A percentile compares a stretch with the other conserved stretches of the same genome.
These are phyloP conservation scores for Cyprinodon tularosa DNA, from an alignment of 2,113 vertebrate genomes.

Conservation along the genomic window DNA sequence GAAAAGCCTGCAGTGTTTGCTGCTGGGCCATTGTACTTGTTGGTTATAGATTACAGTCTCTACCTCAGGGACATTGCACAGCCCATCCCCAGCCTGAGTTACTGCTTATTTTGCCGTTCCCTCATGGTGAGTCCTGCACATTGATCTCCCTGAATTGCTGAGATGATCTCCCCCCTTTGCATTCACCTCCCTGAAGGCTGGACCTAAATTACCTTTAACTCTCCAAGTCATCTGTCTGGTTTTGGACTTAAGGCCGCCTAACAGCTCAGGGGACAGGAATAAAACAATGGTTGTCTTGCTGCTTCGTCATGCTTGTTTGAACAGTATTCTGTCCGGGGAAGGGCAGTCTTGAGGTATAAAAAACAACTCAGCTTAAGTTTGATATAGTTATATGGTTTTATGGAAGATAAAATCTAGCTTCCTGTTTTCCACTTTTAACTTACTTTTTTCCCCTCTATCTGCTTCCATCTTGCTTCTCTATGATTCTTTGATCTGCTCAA, in stretches of 20 bases:
- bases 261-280: constrained; percentile 25
- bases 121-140: constrained; percentile 26
- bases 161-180: constrained; percentile 44
- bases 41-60: constrained; percentile 45
- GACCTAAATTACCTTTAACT: constrained; percentile 61
- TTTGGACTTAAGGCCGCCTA: constrained; percentile 33
- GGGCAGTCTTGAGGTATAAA: constrained; percentile 10
- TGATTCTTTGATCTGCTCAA: constrained; percentile 7
- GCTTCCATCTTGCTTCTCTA: constrained; percentile 19
- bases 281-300: constrained; percentile 40
- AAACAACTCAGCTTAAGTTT: constrained; percentile 9
- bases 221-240: constrained; percentile 48
- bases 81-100: constrained; percentile 50
- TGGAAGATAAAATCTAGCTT: constrained; percentile 28
- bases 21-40: constrained; percentile 23
- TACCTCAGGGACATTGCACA: constrained; percentile 31
- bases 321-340: constrained; percentile 7
- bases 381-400: constrained; percentile 21
- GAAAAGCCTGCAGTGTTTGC: constrained; percentile 10
- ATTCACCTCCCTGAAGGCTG: constrained; percentile 30
- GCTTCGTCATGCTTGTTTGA: constrained; percentile 23
- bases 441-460: constrained; percentile 11
- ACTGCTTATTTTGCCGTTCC: constrained; percentile 44
- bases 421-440: background rate
- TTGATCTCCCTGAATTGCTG: constrained; percentile 42